phyloP scores from a whole-genome alignment of 2,797 vertebrate species.

The Halcyon leucocephala region DNA sequence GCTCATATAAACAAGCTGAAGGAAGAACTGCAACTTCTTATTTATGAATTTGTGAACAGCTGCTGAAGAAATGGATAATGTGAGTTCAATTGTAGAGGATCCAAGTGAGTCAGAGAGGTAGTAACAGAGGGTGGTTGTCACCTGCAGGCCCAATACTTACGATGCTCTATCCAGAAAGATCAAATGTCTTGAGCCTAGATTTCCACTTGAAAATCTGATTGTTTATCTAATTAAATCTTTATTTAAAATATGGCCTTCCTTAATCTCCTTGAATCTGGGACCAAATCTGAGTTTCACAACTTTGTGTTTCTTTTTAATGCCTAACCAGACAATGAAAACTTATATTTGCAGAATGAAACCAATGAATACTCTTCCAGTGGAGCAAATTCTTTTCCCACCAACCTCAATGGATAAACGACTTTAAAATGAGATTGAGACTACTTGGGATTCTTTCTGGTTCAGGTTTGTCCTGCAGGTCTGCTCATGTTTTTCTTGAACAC shows the following conservation, averaged over 20 bases:
- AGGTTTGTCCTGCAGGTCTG: not conserved
- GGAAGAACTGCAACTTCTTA: not conserved
- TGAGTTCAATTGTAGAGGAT: not conserved
- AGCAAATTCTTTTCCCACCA: not conserved
- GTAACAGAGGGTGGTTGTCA: not conserved
- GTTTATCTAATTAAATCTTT: not conserved
- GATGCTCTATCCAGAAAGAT: not conserved
- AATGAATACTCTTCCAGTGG: rapidly evolving
- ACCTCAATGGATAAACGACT: not conserved
- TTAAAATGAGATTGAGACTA: not conserved
- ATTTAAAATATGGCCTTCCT: not conserved
- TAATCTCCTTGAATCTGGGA: not conserved
- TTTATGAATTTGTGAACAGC: not conserved
- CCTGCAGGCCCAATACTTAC: not conserved
- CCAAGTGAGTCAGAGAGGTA: not conserved
- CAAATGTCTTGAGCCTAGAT: not conserved
- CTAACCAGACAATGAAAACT: not conserved
- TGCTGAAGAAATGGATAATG: not conserved
- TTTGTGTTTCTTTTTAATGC: not conserved
- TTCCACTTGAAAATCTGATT: not conserved
- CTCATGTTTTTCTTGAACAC: not conserved
- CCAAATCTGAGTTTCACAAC: not conserved
- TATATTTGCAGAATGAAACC: not conserved
- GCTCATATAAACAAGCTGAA: not conserved
- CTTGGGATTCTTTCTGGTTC: not conserved